These are phyloP conservation scores for Mamestra configurata DNA, from an alignment of 1,140 invertebrate species.

Conservation along the genomic window DNA sequence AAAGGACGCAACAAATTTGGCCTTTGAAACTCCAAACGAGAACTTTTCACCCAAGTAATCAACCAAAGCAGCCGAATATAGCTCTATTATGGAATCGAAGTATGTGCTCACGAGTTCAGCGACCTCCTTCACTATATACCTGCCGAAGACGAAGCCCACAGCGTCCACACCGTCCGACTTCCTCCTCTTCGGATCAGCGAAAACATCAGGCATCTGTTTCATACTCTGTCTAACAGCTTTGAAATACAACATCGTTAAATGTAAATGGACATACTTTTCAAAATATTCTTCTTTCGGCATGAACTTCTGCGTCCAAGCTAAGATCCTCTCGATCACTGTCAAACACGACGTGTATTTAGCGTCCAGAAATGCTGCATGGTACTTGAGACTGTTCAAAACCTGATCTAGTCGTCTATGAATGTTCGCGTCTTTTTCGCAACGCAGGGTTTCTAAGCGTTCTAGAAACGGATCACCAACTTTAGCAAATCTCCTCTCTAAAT, in stretches of 20 bases:
- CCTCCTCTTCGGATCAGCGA: constrained; percentile 55
- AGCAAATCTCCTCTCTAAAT: constrained; percentile 60
- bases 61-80: constrained; percentile 61
- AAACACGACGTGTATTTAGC: constrained; percentile 59
- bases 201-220: constrained; percentile 50
- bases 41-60: constrained; percentile 61
- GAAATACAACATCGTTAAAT: constrained; percentile 71
- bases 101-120: constrained; percentile 63
- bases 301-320: constrained; percentile 59
- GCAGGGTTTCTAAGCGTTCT: not conserved
- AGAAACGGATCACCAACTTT: constrained; percentile 64
- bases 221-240: constrained; percentile 58
- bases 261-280: constrained; percentile 62
- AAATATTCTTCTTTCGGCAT: constrained; percentile 65
- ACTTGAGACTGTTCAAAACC: constrained; percentile 60
- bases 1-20: constrained; percentile 56
- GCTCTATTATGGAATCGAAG: constrained; percentile 65
- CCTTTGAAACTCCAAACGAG: constrained; percentile 28
- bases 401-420: not conserved
- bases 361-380: constrained; percentile 66
- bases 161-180: constrained; percentile 61
- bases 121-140: constrained; percentile 68
- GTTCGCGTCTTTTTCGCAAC: not conserved
- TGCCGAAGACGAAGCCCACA: constrained; percentile 67
- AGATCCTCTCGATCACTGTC: constrained; percentile 65